Evolutionary conservation across 2,113 vertebrate genomes (phyloP).

Genomic region (Coryphaenoides rupestris): DNA sequence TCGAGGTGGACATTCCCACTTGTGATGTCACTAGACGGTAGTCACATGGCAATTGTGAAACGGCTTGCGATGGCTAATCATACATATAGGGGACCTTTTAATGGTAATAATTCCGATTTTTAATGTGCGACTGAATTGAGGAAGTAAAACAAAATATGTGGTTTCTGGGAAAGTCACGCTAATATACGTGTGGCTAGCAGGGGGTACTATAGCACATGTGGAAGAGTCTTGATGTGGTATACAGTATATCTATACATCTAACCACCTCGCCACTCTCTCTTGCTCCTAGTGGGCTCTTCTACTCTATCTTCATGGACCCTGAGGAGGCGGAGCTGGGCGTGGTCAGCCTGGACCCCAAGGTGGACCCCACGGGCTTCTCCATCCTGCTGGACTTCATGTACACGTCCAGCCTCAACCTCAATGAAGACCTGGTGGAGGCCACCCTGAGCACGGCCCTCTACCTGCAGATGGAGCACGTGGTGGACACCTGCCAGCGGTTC

Average conservation of each 20-base stretch:
- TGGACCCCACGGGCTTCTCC: constrained; percentile 88
- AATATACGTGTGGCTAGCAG: too few relatives aligned
- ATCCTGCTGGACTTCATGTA: constrained; percentile 98
- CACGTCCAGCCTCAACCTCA: constrained; percentile 88
- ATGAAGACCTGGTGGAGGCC: constrained; percentile 81
- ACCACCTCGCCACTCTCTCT: not conserved
- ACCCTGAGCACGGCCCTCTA: constrained; percentile 91
- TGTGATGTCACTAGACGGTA: too few relatives aligned
- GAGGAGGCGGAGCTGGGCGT: constrained; percentile 84
- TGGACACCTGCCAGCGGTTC: constrained; percentile 90
- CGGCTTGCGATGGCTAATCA: too few relatives aligned
- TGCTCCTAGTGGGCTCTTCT: constrained; percentile 86
- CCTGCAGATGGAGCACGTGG: constrained; percentile 96
- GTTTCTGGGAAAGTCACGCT: too few relatives aligned
- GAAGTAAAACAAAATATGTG: too few relatives aligned
- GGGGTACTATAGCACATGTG: too few relatives aligned
- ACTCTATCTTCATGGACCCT: constrained; percentile 91
- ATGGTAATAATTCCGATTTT: not conserved
- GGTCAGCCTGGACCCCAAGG: constrained; percentile 88
- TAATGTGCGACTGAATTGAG: too few relatives aligned
- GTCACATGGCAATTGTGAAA: too few relatives aligned
- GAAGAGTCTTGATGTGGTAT: too few relatives aligned
- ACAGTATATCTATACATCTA: too few relatives aligned
- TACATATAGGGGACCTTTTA: too few relatives aligned
- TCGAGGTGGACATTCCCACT: too few relatives aligned